Evolutionary conservation across 1,140 invertebrate genomes (phyloP).

Genomic region (Aradophagus sp.): DNA sequence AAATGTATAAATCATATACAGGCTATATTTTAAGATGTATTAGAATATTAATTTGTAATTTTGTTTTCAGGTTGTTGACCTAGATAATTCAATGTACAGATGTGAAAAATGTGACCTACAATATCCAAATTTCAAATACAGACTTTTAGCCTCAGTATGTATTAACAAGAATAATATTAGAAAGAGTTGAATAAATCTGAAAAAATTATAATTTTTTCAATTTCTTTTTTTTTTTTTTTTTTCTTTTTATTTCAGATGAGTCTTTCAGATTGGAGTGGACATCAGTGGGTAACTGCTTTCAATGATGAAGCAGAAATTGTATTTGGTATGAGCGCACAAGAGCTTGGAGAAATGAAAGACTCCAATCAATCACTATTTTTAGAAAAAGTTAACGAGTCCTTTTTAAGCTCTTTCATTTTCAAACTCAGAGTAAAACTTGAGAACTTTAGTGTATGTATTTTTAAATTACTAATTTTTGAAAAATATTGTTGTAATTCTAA

Average conservation of each 20-base stretch:
- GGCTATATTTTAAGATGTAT: neutral
- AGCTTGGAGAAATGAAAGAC: conserved; percentile 83
- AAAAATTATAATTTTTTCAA: conserved; percentile 14
- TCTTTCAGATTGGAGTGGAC: conserved; percentile 86
- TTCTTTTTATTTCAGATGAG: conserved; percentile 74
- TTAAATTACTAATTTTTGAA: conserved; percentile 6
- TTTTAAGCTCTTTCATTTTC: conserved; percentile 88
- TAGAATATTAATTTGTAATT: neutral
- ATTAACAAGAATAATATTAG: conserved; percentile 20
- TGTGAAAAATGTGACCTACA: conserved; percentile 96
- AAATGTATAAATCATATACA: conserved; percentile 1
- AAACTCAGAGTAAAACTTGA: conserved; percentile 91
- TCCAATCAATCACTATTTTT: conserved; percentile 78
- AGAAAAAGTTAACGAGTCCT: conserved; percentile 81
- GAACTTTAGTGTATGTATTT: conserved; percentile 87
- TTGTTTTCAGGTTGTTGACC: conserved; percentile 81
- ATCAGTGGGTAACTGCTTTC: conserved; percentile 93
- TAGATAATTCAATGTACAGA: conserved; percentile 88
- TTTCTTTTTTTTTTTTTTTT: conserved; percentile 34
- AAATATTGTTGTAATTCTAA: no score
- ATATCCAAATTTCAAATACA: conserved; percentile 89
- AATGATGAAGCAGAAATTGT: conserved; percentile 89
- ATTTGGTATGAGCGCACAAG: conserved; percentile 84
- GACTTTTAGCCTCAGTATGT: conserved; percentile 87
- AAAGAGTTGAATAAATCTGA: conserved; percentile 7